Percentiles rank a stretch among this genome's conserved stretches.
Conservation (phyloP, 2,113 vertebrate species). For the Capreolus pygargus region DNA sequence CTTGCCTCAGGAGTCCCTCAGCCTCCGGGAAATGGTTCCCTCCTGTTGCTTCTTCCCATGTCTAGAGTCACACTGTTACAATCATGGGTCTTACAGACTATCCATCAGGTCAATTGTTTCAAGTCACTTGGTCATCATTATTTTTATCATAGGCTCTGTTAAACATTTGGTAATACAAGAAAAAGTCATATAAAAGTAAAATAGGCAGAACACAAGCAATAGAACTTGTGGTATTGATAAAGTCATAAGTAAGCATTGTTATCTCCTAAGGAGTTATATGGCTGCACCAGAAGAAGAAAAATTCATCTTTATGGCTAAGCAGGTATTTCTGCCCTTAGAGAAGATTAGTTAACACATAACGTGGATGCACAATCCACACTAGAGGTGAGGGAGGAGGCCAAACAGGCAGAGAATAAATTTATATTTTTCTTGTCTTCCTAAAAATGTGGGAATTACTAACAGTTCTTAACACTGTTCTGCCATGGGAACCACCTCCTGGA, state of each 20-base stretch:
- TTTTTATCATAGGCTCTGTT: background rate
- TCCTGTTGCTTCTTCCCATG: background rate
- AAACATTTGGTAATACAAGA: background rate
- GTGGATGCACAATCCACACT: background rate
- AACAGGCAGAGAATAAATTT: background rate
- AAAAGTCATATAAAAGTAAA: background rate
- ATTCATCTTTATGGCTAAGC: background rate
- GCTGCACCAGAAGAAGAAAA: background rate
- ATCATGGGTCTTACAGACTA: background rate
- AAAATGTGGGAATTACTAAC: background rate
- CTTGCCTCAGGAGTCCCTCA: background rate
- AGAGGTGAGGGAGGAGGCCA: background rate
- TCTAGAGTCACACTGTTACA: background rate
- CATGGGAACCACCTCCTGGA: background rate
- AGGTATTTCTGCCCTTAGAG: background rate
- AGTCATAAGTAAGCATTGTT: background rate
- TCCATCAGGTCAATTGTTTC: background rate
- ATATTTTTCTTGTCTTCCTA: background rate
- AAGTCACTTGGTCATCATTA: background rate
- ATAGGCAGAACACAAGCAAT: background rate
- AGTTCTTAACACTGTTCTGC: background rate
- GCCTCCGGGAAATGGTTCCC: rapidly evolving
- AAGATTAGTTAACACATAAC: background rate
- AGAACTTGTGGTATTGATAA: background rate
- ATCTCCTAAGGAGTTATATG: background rate